Base-by-base conservation (phyloP, 2,888 invertebrate genomes). In the Andrena marginata region DNA sequence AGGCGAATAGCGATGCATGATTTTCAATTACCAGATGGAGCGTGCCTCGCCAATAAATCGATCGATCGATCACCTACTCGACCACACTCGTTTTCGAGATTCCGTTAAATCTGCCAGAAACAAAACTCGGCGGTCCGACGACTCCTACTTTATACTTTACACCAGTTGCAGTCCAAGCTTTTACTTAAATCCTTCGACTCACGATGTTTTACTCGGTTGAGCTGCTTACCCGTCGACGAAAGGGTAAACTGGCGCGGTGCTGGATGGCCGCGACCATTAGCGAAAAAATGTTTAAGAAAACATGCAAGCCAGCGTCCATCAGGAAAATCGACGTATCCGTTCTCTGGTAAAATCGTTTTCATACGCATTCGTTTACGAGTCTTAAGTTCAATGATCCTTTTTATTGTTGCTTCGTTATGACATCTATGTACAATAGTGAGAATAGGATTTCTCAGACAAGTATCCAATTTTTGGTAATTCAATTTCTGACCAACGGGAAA, bases 221-320 rank as follows among this genome's bases (percentile, higher is more conserved):
- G 0, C 23, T 90, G 2, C 80, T 89, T n/a, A 78, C 76, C 5
- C n/a, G 29, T 31, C 82, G 77, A 56, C 71, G 64, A 2, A 82
- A 51, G 1, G 85, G 87, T 8, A 81, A 83, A 56, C 56, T 91
- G 4, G 31, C 86, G 3, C 60, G 72, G 48, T 84, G 85, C 20
- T 90, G 91, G 90, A 70, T 91, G 5, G 90, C 91, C 20, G 90
- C 86, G 5, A 89, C 77, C 0, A 6, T 77, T 2, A 89, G 60
- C 35, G 84, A 86, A 16, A 29, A 73, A 62, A 51, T 60, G 31
- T 90, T 91, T 63, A 85, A 79, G 48, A 72, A 33, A 65, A 48
- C 6, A 2, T 82, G 72, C 3, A 78, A 31, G 20, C 54, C 33
- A 3, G 8, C 10, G 7, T 26, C 26, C 0, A 60, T 90, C 13